Evolutionary conservation across 2,888 invertebrate species (phyloP), one percentile per base, ranked within the genome.

Genomic region (Lasiommata megera): DNA sequence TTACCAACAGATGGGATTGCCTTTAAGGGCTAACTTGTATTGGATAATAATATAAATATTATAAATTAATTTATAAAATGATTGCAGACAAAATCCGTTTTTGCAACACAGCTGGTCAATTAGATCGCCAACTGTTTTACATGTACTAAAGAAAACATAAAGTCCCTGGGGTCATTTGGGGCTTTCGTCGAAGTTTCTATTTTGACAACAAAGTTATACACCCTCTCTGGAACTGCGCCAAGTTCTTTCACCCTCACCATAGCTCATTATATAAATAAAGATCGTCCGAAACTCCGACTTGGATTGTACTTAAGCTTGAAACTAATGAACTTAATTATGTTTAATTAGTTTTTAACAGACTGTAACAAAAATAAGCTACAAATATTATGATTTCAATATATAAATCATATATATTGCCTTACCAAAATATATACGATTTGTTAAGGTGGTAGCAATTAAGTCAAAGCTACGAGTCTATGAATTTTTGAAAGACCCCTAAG

Each of bases 231-330:
- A 31, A 31, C 6, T 16, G 17, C 14, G 46, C 46, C 46, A 46
- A 31, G 46, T 46, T 31, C 16, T 16, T 31, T 46, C 31, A 46
- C 46, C 46, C 46, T 14, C 16, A 9, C 46, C 29, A 46, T 46
- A 31, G 46, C 46, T 46, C 46, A 31, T 46, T 46, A 46, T 16
- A 46, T 28, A 46, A 46, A 46, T 46, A 46, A 31, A 46, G 31
- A 46, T 31, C 46, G 31, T 31, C 29, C 46, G 29, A 14, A 46
- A 46, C 46, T 46, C 16, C 31, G 31, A 31, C 46, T 46, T 46
- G 46, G 16, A 46, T 46, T 17, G 31, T 46, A 11, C 29, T 46
- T 46, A 46, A 31, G 46, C 46, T 14, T 14, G 29, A 12, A 29
- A 29, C 12, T 44, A 44, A 44, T 44, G 14, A 44, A 44, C 44